Evolutionary conservation across 2,113 vertebrate genomes (phyloP).

Genomic region (Gadus chalcogrammus): DNA sequence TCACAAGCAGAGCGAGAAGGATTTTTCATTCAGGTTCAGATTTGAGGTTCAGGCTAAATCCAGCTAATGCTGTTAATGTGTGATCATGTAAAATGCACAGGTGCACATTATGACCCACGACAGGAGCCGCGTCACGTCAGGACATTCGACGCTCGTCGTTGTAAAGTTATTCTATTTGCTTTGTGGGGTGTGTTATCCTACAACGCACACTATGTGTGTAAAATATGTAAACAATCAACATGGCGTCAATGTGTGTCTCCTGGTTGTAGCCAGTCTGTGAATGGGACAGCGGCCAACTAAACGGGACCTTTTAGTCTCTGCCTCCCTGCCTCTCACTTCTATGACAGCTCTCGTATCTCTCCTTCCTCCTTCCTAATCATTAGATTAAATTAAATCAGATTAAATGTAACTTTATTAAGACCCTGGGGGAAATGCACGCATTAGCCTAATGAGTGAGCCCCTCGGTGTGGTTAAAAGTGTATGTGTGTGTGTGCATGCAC

Average conservation of each 20-base stretch:
- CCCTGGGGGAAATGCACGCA: conserved; percentile 27
- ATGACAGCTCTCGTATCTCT: conserved; percentile 11
- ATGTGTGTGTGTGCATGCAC: not conserved
- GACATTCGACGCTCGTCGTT: too few species aligned
- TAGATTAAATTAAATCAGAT: not conserved
- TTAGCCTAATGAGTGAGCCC: conserved; percentile 56
- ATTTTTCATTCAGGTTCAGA: too few species aligned
- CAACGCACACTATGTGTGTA: not conserved
- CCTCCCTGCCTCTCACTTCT: conserved; percentile 14
- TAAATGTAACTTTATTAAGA: not conserved
- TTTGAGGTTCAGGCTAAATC: too few species aligned
- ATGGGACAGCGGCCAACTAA: too few species aligned
- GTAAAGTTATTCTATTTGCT: too few species aligned
- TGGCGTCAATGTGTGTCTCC: conserved; percentile 37
- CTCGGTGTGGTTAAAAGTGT: conserved; percentile 16
- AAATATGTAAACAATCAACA: not conserved
- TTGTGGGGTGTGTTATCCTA: too few species aligned
- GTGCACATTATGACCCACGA: too few species aligned
- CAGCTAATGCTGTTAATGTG: too few species aligned
- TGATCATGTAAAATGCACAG: too few species aligned
- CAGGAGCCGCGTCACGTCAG: too few species aligned
- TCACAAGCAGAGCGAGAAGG: too few species aligned
- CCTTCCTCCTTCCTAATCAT: conserved; percentile 50
- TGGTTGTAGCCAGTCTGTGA: conserved; percentile 34
- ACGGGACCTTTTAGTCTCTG: too few species aligned